A percentile compares a stretch with the other conserved stretches of the same genome.
Conservation (phyloP, 2,113 vertebrate genomes). For the Chlamydotis undulata region DNA sequence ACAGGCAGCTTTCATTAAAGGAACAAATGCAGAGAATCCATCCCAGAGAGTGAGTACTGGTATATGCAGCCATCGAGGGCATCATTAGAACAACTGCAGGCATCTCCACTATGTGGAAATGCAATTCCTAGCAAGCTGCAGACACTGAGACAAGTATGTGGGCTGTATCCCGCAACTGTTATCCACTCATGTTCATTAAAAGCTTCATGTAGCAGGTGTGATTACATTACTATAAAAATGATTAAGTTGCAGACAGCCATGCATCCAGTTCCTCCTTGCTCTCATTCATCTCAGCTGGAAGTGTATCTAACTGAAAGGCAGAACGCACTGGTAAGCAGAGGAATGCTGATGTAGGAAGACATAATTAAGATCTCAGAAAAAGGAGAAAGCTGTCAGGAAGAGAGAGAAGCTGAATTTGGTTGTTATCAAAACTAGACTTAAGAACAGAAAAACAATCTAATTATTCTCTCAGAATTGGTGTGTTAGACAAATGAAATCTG, state of each 20-base stretch:
- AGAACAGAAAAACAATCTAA: background rate
- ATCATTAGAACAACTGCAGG: background rate
- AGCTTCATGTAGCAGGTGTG: background rate
- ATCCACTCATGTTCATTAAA: background rate
- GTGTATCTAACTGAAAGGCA: background rate
- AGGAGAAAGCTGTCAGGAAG: background rate
- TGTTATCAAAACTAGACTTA: background rate
- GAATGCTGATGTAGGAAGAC: background rate
- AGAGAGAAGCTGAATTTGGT: background rate
- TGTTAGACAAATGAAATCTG: background rate
- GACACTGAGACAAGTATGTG: background rate
- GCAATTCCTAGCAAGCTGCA: background rate
- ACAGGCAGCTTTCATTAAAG: background rate
- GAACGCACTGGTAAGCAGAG: background rate
- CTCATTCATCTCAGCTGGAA: slow-evolving; percentile 8
- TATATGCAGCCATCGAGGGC: background rate
- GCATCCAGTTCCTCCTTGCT: background rate
- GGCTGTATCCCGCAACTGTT: background rate
- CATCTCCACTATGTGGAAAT: background rate
- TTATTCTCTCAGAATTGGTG: background rate
- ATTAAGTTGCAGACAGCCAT: background rate
- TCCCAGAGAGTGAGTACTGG: background rate
- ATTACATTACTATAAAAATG: background rate
- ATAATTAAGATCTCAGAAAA: background rate
- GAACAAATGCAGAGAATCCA: background rate